Base-by-base conservation (phyloP, 2,888 invertebrate genomes). In the Athripsodes cinereus region DNA sequence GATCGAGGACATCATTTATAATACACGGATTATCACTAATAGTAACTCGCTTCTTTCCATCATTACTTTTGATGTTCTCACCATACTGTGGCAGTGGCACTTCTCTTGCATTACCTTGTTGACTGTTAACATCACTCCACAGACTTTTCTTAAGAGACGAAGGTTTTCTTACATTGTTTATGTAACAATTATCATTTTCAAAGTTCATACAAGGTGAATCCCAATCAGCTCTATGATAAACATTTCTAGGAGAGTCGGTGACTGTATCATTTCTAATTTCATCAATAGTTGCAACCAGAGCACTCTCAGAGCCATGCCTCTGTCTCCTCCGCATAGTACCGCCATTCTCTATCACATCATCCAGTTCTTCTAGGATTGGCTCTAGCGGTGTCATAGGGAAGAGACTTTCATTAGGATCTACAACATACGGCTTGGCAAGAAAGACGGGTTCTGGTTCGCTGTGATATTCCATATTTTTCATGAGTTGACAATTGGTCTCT, bases 281-380 rank as follows among this genome's bases (percentile, higher is more conserved):
- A 67, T 83, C 83, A 60, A 84, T 84, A 1, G 83, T 84, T 11
- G 82, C 83, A 6, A 84, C 83, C 6, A 84, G 69, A 6, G 83
- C 81, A 67, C 83, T 82, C 67, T 80, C 80, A 21, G 79, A 79
- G 67, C 75, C 78, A 44, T 76, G 67, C 20, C 63, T 22, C 63
- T 74, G 70, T 66, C 77, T 72, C 68, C 79, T 73, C 64, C 67
- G 72, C 22, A 71, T 69, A 26, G 68, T 67, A 57, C 76, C 76
- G 62, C 76, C 69, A 57, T 51, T 58, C 10, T 79, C 78, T n/a
- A 73, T 74, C 50, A 78, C 67, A 63, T 82, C 81, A 64, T 83
- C 82, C 35, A 80, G 70, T 66, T 83, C 83, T 69, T 83, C 83
- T 62, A 78, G 64, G 51, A 80, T 80, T 2, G 80, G 79, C 67